Base-by-base conservation (phyloP, 1,140 invertebrate genomes). In the Stegodyphus dumicola region DNA sequence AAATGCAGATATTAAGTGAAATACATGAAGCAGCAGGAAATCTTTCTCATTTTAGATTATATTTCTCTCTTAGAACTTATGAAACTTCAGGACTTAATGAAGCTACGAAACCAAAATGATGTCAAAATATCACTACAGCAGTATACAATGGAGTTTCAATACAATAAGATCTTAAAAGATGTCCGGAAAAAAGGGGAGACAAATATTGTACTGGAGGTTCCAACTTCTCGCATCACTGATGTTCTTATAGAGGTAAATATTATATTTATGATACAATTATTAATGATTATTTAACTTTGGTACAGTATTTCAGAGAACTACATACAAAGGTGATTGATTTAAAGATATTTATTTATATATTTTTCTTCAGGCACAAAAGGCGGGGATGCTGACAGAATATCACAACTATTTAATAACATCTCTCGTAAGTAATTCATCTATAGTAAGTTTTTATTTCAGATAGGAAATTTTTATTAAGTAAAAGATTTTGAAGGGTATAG, bases 81-180 rank as follows among this genome's bases (percentile, higher is more conserved):
- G 53, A 93, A 96, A 79, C 92, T 99, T 6, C 96, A 98, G 90
- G 96, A 97, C 89, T 92, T 98, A 69, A 86, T 86, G 75, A 86
- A 86, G 33, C 17, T 86, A 9, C 13, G 84, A 64, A 86, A 86
- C 53, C 54, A 78, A 53, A 86, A 78, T 49, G 54, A 77, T 15
- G 75, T 86, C 2, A 77, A 86, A 73, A 86, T 86, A 13, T 78
- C 84, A 6, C 66, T 86, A 11, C 84, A 78, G 15, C 84, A 86
- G 10, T 86, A 78, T 49, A 86, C 78, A 80, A 54, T 85, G 74
- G 79, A 85, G 69, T 81, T 88, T 87, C 77, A 87, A 85, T 90
- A 89, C 87, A 89, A 90, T 89, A 87, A 87, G 86, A 87, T 85
- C 71, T 77, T 87, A 6, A 87, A 87, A 76, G 87, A 87, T 70